Evolutionary conservation across 2,113 vertebrate species (phyloP), one percentile per base, ranked within the genome.

Genomic region (Callochromis pleurospilus): DNA sequence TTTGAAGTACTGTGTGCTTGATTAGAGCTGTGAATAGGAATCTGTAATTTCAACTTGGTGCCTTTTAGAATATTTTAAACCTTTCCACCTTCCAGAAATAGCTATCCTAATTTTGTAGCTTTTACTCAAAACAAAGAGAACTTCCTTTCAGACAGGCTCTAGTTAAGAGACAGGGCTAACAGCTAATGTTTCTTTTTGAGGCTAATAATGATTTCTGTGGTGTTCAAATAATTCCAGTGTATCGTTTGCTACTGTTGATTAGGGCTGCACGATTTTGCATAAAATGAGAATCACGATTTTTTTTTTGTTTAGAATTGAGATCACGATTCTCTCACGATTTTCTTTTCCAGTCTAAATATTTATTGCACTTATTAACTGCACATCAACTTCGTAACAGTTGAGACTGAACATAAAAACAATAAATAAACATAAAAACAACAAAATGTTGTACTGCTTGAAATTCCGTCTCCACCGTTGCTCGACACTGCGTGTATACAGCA

Each of bases 41-140:
- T 45, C 15, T 6, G 24, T 60, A 13, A 62, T 49, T 49, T 65
- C 17, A 62, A 21, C 10, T 15, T 29, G 3, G 24, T 49, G 9
- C 38, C 21, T 45, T 45, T 45, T 33, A 26, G 24, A 13, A 45
- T 73, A 29, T 10, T 26, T 47, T 45, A 7, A 73, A 73, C 40
- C n/a, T 60, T 60, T 33, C 58, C 29, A 60, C 5, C 15, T 33
- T 6, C 9, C 58, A 60, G 58, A 60, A 60, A 60, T 60, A 60
- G 58, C 58, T 21, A 15, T 47, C 68, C 68, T 73, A 45, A 60
- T 60, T 33, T 42, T 42, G n/a, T 42, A 24, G 38, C n/a, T 70
- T 70, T 70, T 36, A 14, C 65, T 24, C 11, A 21, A 70, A 24
- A 24, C 38, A 42, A 42, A 14, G n/a, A 40, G 0, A 0, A 40